Conservation (phyloP, 2,888 invertebrate species). For the Oscheius onirici region DNA sequence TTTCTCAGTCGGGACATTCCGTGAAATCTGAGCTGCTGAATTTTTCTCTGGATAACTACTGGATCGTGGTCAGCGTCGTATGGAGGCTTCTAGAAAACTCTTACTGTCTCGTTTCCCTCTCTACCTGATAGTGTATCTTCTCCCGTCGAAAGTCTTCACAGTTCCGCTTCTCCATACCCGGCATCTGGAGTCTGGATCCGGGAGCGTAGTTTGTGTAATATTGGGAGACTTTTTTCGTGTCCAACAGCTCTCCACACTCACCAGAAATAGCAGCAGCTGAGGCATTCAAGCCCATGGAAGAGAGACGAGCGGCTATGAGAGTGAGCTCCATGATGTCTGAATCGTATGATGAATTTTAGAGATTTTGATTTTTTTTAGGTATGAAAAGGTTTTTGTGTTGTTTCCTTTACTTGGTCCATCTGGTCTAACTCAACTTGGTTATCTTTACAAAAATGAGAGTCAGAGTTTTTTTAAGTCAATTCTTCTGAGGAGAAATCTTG, state of each 20-base stretch:
- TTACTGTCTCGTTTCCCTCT: neutral
- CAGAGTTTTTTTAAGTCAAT: too few relatives aligned
- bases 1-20: slow-evolving; percentile 20
- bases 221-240: slow-evolving; percentile 4
- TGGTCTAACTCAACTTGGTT: too few relatives aligned
- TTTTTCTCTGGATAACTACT: slow-evolving; percentile 9
- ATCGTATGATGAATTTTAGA: neutral
- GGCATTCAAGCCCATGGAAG: slow-evolving; percentile 16
- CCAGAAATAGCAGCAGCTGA: slow-evolving; percentile 19
- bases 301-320: slow-evolving; percentile 1
- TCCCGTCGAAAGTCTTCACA: neutral
- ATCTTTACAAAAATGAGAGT: too few relatives aligned
- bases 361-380: too few relatives aligned
- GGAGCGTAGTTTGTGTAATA: slow-evolving; percentile 4
- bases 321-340: slow-evolving; percentile 14
- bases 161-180: neutral
- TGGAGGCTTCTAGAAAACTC: neutral
- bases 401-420: too few relatives aligned
- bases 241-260: slow-evolving; percentile 16
- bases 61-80: slow-evolving; percentile 12
- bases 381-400: too few relatives aligned
- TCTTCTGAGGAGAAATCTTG: too few relatives aligned
- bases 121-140: slow-evolving; percentile 11
- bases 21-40: slow-evolving; percentile 9
- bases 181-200: neutral